phyloP scores from a whole-genome alignment of 2,113 vertebrate genomes.

The Emberiza fucata region DNA sequence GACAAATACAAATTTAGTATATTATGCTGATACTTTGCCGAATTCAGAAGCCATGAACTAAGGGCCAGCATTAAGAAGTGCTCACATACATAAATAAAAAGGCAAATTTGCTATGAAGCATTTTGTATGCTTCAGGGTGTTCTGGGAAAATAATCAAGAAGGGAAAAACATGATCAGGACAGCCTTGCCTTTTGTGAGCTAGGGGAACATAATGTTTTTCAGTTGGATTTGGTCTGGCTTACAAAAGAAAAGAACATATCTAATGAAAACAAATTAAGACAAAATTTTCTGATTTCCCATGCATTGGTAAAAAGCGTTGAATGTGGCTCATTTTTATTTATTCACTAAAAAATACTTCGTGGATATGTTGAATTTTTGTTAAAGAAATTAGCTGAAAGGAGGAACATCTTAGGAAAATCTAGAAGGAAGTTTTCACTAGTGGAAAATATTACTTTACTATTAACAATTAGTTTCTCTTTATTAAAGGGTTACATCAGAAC shows the following conservation, averaged over 20 bases:
- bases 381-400: not conserved
- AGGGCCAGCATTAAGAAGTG: not conserved
- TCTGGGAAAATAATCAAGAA: not conserved
- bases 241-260: not conserved
- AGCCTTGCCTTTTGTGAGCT: not conserved
- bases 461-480: not conserved
- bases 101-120: not conserved
- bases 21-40: not conserved
- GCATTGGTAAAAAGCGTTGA: not conserved
- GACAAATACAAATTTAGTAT: not conserved
- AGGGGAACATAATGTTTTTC: not conserved
- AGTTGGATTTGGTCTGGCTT: not conserved
- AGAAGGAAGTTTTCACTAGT: not conserved
- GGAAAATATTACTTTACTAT: not conserved
- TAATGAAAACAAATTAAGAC: not conserved
- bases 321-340: not conserved
- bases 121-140: not conserved
- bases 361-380: not conserved
- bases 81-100: not conserved
- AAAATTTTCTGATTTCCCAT: not conserved
- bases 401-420: not conserved
- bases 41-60: not conserved
- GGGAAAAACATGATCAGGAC: not conserved
- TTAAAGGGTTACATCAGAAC: not conserved
- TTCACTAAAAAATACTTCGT: not conserved